Conservation (phyloP, 2,888 invertebrate species). For the Cordilura impudica region DNA sequence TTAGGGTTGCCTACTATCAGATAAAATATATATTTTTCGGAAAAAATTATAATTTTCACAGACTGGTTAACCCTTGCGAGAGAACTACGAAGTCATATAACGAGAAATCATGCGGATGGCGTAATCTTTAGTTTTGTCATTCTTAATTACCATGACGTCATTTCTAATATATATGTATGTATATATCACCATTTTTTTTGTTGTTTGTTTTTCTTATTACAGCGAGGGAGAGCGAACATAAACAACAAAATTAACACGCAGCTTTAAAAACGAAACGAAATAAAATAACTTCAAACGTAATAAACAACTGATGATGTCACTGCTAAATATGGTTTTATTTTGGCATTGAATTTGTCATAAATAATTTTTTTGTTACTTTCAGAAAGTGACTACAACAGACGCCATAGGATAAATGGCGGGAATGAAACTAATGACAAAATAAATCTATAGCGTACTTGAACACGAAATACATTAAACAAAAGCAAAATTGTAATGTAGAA, state of each 20-base stretch:
- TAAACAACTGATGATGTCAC: conserved; percentile 56
- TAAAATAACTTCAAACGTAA: conserved; percentile 6
- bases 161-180: too few species aligned
- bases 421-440: not conserved
- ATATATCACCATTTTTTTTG: too few species aligned
- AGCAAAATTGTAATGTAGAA: conserved; percentile 12
- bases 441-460: not conserved
- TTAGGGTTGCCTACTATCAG: too few species aligned
- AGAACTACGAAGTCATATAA: too few species aligned
- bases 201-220: too few species aligned
- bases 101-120: too few species aligned
- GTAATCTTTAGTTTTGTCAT: too few species aligned
- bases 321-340: conserved; percentile 48
- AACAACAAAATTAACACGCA: conserved; percentile 14
- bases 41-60: too few species aligned
- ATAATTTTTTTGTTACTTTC: not conserved
- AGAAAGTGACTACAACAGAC: not conserved
- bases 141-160: too few species aligned
- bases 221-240: too few species aligned
- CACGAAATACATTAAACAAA: conserved; percentile 9
- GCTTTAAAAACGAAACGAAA: conserved; percentile 14
- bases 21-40: too few species aligned
- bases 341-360: conserved; percentile 44
- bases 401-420: not conserved
- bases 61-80: too few species aligned